Conservation (phyloP, 2,888 invertebrate genomes). For the Drosophila prostipennis region DNA sequence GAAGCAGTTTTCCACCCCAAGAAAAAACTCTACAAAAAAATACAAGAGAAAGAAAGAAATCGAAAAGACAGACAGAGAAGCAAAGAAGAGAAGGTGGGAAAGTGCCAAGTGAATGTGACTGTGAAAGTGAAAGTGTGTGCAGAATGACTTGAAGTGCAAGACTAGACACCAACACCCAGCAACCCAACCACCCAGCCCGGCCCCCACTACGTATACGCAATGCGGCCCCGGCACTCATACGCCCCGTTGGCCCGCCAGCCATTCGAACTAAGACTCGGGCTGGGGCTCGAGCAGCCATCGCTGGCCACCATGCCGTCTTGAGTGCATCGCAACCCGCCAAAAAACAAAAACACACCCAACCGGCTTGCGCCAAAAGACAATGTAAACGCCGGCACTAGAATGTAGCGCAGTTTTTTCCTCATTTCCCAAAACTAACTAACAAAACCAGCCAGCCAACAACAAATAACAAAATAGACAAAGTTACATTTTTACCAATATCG, state of each 20-base stretch:
- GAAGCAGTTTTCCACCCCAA: slow-evolving; percentile 22
- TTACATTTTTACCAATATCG: slow-evolving; percentile 74
- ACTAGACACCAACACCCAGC: slow-evolving; percentile 11
- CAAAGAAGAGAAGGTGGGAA: slow-evolving; percentile 10
- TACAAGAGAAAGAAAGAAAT: slow-evolving; percentile 11
- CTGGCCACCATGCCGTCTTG: slow-evolving; percentile 68
- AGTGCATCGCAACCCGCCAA: slow-evolving; percentile 45
- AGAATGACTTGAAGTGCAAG: slow-evolving; percentile 76
- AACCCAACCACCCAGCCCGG: neutral
- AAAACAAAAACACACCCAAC: slow-evolving; percentile 5
- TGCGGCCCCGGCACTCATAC: slow-evolving; percentile 30
- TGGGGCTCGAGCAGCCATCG: slow-evolving; percentile 27
- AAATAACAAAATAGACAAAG: slow-evolving; percentile 77
- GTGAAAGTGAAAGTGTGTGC: slow-evolving; percentile 69
- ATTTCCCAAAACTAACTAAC: slow-evolving; percentile 65
- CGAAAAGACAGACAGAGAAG: slow-evolving; percentile 45
- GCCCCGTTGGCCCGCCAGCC: slow-evolving; percentile 34
- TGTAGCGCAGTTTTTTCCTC: slow-evolving; percentile 75
- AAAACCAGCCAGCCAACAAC: slow-evolving; percentile 79
- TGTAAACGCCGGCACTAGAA: slow-evolving; percentile 74
- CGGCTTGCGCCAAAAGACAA: slow-evolving; percentile 64
- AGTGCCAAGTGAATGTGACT: slow-evolving; percentile 61
- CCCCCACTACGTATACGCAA: slow-evolving; percentile 27
- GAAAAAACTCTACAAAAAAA: slow-evolving; percentile 28
- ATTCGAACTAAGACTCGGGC: slow-evolving; percentile 31